Evolutionary conservation across 2,888 invertebrate species (phyloP).

Genomic region (Anoplius nigerrimus): DNA sequence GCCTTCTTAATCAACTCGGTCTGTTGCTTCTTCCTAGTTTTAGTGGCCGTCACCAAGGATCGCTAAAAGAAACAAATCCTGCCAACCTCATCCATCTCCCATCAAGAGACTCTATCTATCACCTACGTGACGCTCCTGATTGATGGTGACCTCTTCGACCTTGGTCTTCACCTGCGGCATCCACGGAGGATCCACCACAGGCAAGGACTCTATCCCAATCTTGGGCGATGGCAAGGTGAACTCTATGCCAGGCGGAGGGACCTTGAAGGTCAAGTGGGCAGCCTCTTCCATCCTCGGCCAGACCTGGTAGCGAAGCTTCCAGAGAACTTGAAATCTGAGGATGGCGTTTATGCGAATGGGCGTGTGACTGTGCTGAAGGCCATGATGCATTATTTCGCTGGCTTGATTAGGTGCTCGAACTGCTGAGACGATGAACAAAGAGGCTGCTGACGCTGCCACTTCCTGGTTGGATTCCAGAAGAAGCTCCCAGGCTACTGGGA

Average conservation of each 20-base stretch:
- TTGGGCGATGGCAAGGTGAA: constrained; percentile 99
- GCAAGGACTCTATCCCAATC: constrained; percentile 95
- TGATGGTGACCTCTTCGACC: constrained; percentile 98
- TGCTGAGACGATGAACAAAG: constrained; percentile 93
- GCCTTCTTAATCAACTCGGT: constrained; percentile 98
- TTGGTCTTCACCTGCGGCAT: constrained; percentile 98
- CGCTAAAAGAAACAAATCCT: constrained; percentile 77
- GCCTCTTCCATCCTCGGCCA: constrained; percentile 99
- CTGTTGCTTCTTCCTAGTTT: constrained; percentile 98
- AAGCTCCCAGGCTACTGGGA: constrained; percentile 96
- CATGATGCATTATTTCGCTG: constrained; percentile 91
- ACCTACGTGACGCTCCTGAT: constrained; percentile 95
- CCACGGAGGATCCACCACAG: constrained; percentile 99
- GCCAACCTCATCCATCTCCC: neutral
- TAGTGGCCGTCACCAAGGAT: constrained; percentile 97
- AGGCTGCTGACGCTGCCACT: constrained; percentile 89
- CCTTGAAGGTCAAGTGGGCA: constrained; percentile 96
- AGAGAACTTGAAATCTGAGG: constrained; percentile 93
- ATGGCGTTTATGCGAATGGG: constrained; percentile 89
- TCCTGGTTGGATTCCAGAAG: constrained; percentile 94
- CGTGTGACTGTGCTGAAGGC: constrained; percentile 90
- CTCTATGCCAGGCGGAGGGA: constrained; percentile 99
- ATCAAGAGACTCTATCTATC: too few species aligned
- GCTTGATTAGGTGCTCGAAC: constrained; percentile 94
- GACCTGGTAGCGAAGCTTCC: constrained; percentile 98